Percentiles rank a stretch among this genome's conserved stretches.
Evolutionary conservation across 2,888 invertebrate genomes (phyloP).

Genomic region (Holacanthella duospinosa): DNA sequence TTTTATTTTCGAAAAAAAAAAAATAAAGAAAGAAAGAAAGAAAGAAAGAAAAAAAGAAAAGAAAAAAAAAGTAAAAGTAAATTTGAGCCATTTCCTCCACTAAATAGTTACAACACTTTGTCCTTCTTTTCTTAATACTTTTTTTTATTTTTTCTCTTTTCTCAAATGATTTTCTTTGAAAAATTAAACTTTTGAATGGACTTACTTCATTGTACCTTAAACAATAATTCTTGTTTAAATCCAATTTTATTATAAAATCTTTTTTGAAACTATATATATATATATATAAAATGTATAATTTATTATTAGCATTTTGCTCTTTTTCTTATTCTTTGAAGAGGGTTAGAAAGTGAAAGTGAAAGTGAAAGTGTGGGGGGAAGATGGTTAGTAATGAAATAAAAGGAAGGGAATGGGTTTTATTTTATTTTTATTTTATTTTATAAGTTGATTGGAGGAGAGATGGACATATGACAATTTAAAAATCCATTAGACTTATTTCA

Average conservation of each 20-base stretch:
- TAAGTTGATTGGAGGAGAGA: neutral
- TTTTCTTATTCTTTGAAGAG: no score
- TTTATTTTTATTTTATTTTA: no score
- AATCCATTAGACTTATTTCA: slow-evolving; percentile 20
- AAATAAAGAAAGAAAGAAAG: neutral
- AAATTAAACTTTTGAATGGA: neutral
- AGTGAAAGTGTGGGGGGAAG: no score
- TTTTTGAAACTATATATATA: no score
- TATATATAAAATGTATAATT: no score
- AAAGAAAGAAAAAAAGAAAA: neutral
- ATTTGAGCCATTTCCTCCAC: neutral
- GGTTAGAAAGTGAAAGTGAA: no score
- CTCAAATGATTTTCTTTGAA: no score
- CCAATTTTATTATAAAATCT: no score
- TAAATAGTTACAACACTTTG: no score
- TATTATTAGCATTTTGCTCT: no score
- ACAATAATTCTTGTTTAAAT: neutral
- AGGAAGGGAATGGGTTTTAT: neutral
- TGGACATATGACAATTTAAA: slow-evolving; percentile 23
- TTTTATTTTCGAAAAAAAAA: neutral
- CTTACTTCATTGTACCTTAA: neutral
- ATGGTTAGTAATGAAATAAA: neutral
- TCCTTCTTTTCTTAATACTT: no score
- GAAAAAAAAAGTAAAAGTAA: neutral
- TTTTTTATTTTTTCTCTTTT: no score